Evolutionary conservation across 1,140 invertebrate species (phyloP), one percentile per base, ranked within the genome.

Genomic region (Steinernema khuongi): DNA sequence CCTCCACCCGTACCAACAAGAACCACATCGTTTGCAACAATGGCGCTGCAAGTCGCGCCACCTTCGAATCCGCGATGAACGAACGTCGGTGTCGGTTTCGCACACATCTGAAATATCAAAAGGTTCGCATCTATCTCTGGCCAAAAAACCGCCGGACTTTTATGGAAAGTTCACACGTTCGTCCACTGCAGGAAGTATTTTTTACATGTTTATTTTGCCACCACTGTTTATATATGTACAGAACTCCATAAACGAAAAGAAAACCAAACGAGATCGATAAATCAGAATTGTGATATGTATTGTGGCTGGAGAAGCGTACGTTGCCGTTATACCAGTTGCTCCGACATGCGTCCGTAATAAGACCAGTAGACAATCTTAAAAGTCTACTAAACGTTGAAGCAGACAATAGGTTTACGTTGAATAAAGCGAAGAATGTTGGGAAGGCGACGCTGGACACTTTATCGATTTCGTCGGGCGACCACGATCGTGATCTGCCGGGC

Each of bases 401-500:
- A 19, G 66, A 31, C 4, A 26, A 31, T 41, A 0, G 31, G 68
- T 70, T 77, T 30, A 77, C 76, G 67, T 77, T 77, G 36, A 77
- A 77, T 33, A 77, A 32, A 22, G 76, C 79, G 68, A 82, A 82
- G n/a, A 60, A 68, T 1, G 81, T 67, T 0, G 81, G 81, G 67
- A 82, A 82, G n/a, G 71, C 43, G n/a, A 82, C 75, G n/a, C 60
- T 71, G 17, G 74, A 77, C 18, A 82, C 33, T 30, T 74, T 75
- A 41, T 82, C 81, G 67, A 82, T 82, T 29, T 82, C 83, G 60
- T 81, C 78, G 1, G 80, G 81, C 14, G 69, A 70, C 81, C 79
- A 80, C n/a, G 69, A 75, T 18, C 31, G 41, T n/a, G 74, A 33
- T 17, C 29, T 80, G 72, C 43, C 29, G 28, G 28, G 22, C 22